phyloP scores from a whole-genome alignment of 2,888 invertebrate genomes.

The Pristionchus maxplancki region DNA sequence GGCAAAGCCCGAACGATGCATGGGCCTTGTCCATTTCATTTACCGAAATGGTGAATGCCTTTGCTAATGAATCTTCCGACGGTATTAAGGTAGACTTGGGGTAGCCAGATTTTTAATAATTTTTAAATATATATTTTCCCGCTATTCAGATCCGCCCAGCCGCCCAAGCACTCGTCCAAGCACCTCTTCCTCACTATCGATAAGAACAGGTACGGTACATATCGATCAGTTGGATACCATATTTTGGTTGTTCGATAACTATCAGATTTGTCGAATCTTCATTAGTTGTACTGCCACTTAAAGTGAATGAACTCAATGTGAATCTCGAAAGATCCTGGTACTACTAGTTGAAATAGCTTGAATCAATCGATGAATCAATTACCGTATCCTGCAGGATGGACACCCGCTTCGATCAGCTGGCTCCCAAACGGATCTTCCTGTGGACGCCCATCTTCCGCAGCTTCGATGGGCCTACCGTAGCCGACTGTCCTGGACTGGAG shows the following conservation, averaged over 20 bases:
- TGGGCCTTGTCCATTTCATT: too few relatives aligned
- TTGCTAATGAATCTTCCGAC: too few relatives aligned
- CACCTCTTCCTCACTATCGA: constrained; percentile 67
- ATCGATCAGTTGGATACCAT: neutral
- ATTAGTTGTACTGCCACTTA: too few relatives aligned
- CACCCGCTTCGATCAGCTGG: constrained; percentile 60
- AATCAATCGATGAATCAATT: neutral
- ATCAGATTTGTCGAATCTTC: too few relatives aligned
- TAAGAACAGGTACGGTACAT: constrained; percentile 43
- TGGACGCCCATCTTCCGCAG: constrained; percentile 72
- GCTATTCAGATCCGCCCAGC: constrained; percentile 2
- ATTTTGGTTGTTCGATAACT: neutral
- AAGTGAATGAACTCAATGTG: too few relatives aligned
- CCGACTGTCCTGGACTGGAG: constrained; percentile 63
- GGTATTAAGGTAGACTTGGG: too few relatives aligned
- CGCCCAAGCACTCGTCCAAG: constrained; percentile 51
- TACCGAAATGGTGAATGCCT: too few relatives aligned
- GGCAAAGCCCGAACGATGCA: too few relatives aligned
- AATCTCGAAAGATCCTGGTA: neutral
- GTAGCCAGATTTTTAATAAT: too few relatives aligned
- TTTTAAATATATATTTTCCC: too few relatives aligned
- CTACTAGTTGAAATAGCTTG: neutral
- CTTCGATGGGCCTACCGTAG: constrained; percentile 42
- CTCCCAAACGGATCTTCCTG: constrained; percentile 69
- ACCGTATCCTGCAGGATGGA: constrained; percentile 58